A percentile compares a stretch with the other conserved stretches of the same genome.
Conservation (phyloP, 2,113 vertebrate species). For the Caranx ignobilis region DNA sequence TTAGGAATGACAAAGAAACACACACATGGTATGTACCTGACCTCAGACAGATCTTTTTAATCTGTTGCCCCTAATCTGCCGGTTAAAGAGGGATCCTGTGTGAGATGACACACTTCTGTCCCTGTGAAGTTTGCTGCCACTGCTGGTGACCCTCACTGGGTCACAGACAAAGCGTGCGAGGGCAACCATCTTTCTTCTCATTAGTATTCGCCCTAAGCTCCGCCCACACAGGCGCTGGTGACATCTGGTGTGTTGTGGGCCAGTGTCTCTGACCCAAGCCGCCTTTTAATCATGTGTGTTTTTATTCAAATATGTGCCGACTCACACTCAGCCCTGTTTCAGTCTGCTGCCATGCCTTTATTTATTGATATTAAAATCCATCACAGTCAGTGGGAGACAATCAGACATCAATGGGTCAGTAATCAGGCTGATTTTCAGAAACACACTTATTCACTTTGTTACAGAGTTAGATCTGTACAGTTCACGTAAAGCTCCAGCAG, state of each 20-base stretch:
- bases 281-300: slow-evolving; percentile 56
- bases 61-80: slow-evolving; percentile 74
- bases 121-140: slow-evolving; percentile 63
- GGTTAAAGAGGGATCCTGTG: slow-evolving; percentile 23
- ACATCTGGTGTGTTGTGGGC: slow-evolving; percentile 70
- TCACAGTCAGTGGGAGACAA: no score
- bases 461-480: neutral
- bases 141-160: slow-evolving; percentile 37
- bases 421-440: neutral
- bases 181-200: slow-evolving; percentile 52
- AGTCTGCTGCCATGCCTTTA: neutral
- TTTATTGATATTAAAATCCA: neutral
- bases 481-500: neutral
- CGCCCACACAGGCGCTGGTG: slow-evolving; percentile 46
- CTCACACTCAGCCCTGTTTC: slow-evolving; percentile 18
- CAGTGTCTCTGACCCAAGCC: slow-evolving; percentile 41
- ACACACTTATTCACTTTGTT: neutral
- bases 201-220: slow-evolving; percentile 68
- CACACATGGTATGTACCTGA: slow-evolving; percentile 40
- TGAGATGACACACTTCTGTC: slow-evolving; percentile 67
- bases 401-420: no score
- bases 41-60: slow-evolving; percentile 64
- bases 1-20: neutral
- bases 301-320: slow-evolving; percentile 63
- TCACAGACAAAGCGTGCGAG: slow-evolving; percentile 60